Conservation (phyloP, 2,888 invertebrate species). For the Venusia cambrica region DNA sequence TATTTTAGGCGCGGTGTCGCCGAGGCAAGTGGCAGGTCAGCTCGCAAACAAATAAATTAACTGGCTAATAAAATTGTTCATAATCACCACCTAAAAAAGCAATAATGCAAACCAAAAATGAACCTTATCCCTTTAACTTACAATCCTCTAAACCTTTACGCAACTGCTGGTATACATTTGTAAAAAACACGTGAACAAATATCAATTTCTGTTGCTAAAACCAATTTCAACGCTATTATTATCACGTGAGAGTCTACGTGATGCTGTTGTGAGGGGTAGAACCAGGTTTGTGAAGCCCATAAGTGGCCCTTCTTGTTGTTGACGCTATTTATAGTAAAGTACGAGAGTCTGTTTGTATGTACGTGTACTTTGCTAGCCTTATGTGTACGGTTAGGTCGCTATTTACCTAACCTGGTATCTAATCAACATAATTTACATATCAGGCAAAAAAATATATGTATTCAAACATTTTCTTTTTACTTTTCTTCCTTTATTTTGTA, state of each 20-base stretch:
- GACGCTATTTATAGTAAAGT: constrained; percentile 45
- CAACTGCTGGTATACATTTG: constrained; percentile 13
- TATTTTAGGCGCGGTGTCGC: constrained; percentile 29
- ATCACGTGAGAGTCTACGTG: constrained; percentile 1
- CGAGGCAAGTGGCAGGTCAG: constrained; percentile 34
- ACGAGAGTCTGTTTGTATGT: constrained; percentile 26
- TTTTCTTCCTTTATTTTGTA: too few species aligned
- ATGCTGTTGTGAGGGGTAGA: constrained; percentile 11
- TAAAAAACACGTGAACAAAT: constrained; percentile 21
- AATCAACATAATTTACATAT: too few species aligned
- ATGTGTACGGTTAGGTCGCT: constrained; percentile 9
- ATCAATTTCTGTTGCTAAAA: constrained; percentile 1
- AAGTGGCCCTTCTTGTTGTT: constrained; percentile 48
- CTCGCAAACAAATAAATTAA: constrained; percentile 57
- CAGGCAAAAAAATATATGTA: too few species aligned
- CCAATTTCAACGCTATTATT: constrained; percentile 17
- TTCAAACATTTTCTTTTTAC: too few species aligned
- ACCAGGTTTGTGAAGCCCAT: constrained; percentile 38
- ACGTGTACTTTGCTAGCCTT: constrained; percentile 10
- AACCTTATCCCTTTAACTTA: constrained; percentile 7
- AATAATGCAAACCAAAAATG: background rate
- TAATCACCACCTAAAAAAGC: constrained; percentile 29
- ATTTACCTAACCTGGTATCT: too few species aligned
- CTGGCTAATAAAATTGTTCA: constrained; percentile 48
- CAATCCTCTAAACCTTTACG: constrained; percentile 1